Conservation (phyloP, 2,797 vertebrate species). For the Coregonus ussuriensis region DNA sequence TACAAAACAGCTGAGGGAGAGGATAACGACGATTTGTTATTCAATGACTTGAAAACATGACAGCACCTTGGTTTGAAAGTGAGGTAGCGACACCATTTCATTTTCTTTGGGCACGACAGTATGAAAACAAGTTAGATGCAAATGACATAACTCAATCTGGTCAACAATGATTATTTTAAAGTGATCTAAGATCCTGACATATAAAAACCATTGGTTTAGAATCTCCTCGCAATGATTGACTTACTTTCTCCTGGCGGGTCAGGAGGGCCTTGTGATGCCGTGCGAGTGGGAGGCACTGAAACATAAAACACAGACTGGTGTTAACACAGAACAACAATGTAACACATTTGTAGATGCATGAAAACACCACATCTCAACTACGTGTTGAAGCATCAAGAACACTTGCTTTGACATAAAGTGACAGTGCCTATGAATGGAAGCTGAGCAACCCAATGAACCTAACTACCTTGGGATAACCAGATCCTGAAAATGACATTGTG, state of each 20-base stretch:
- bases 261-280: neutral
- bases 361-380: neutral
- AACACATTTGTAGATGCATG: slow-evolving; percentile 11
- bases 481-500: too few species aligned
- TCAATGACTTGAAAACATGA: neutral
- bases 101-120: too few species aligned
- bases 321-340: neutral
- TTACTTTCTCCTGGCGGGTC: slow-evolving; percentile 24
- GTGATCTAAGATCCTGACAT: neutral
- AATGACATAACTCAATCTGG: neutral
- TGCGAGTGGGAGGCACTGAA: slow-evolving; percentile 17
- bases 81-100: too few species aligned
- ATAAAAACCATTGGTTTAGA: neutral
- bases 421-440: neutral
- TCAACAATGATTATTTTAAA: neutral
- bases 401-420: neutral
- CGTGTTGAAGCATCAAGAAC: neutral
- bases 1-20: slow-evolving; percentile 73
- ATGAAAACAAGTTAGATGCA: too few species aligned
- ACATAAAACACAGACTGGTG: slow-evolving; percentile 18
- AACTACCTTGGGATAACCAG: neutral
- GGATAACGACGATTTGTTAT: slow-evolving; percentile 19
- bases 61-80: too few species aligned
- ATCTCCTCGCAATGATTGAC: slow-evolving; percentile 10
- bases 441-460: neutral